These are phyloP conservation scores for Drosophila engyochracea DNA, from an alignment of 2,888 invertebrate genomes.

Conservation along the genomic window DNA sequence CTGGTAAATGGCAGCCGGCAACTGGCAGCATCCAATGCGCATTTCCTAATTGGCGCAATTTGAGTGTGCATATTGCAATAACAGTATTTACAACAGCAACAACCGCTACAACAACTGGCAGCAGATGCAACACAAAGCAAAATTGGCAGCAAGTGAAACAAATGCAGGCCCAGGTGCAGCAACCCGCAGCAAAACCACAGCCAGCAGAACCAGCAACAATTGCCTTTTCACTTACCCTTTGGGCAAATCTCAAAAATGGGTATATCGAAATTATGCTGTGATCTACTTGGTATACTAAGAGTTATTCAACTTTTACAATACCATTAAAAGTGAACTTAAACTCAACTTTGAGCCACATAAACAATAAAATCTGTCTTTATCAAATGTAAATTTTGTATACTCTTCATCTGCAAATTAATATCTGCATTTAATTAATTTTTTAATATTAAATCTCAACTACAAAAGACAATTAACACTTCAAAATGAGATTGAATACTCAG, in stretches of 20 bases:
- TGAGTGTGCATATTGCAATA: conserved; percentile 75
- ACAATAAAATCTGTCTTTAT: background rate
- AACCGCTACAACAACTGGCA: conserved; percentile 21
- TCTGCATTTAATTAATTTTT: background rate
- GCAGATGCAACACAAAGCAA: conserved; percentile 55
- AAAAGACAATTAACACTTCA: background rate
- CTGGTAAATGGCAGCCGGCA: conserved; percentile 38
- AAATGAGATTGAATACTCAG: background rate
- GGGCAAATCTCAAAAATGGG: background rate
- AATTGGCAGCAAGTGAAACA: conserved; percentile 52
- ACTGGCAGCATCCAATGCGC: conserved; percentile 63
- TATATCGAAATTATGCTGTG: background rate
- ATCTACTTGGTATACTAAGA: background rate
- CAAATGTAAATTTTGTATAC: background rate
- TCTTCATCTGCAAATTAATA: background rate
- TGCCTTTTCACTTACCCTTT: conserved; percentile 45
- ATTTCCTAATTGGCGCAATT: conserved; percentile 77
- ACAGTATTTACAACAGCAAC: conserved; percentile 43
- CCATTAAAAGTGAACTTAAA: background rate
- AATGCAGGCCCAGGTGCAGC: conserved; percentile 46
- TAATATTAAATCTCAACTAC: background rate
- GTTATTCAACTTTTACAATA: background rate
- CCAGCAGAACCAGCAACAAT: conserved; percentile 31
- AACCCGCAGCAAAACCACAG: conserved; percentile 24
- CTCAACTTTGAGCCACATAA: background rate